Base-by-base conservation (phyloP, 1,140 invertebrate genomes). In the Neodiprion virginianus region DNA sequence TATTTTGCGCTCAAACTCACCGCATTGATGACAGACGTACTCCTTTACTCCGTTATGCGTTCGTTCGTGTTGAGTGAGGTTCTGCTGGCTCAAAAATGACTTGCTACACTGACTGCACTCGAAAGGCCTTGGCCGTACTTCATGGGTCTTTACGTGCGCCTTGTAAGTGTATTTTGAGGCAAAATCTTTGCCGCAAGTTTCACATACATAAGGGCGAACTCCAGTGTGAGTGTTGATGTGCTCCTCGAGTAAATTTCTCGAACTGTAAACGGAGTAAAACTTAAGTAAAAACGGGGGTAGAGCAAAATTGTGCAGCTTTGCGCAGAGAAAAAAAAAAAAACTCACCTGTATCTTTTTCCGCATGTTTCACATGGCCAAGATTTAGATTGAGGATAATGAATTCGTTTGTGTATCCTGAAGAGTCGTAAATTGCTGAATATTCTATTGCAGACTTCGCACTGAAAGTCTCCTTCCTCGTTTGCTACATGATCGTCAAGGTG, bases 141-240 rank as follows among this genome's bases (percentile, higher is more conserved):
- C 88, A 78, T 96, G 94, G 0, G 93, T 95, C 86, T 95, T 95
- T 72, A 92, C 87, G 81, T 95, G 94, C 0, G 93, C 92, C 78
- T 92, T 93, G 75, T 92, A 92, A 1, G 94, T 94, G 80, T 95
- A 95, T 78, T 95, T 95, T 1, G 93, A 94, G 1, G 94, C 92
- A 84, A 95, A 95, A 78, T 91, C 90, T 86, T 95, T 95, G 7
- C 89, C 88, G 83, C 94, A 96, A 14, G 89, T 80, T 1, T 87
- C 79, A 79, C 94, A 95, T 2, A 89, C 82, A 83, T 95, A 93
- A 0, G 94, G 93, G 7, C 94, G 85, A 48, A 89, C 79, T 0
- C 94, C 94, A 1, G 89, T 92, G 80, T 95, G 94, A 1, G 89
- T 91, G 82, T 94, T 94, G 69, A 90, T 91, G 77, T 95, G 94